Percentiles rank a stretch among this genome's conserved stretches.
These are phyloP conservation scores for Gila orcuttii DNA, from an alignment of 2,113 vertebrate species.

Conservation along the genomic window DNA sequence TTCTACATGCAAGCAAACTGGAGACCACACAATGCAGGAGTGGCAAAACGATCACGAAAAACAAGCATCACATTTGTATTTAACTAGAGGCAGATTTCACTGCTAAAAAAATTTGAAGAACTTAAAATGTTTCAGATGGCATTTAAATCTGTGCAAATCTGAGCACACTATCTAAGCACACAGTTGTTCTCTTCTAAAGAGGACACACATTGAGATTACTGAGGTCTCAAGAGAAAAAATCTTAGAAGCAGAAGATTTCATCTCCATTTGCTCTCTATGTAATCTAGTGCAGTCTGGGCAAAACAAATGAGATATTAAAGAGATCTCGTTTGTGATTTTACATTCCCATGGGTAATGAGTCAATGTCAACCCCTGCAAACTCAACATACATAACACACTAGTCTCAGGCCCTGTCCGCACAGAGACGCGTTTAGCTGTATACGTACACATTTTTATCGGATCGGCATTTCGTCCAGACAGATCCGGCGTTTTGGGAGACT, in stretches of 20 bases:
- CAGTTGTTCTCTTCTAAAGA: slow-evolving; percentile 1
- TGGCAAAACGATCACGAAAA: neutral
- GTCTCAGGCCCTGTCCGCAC: too few species aligned
- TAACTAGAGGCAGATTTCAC: neutral
- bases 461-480: too few species aligned
- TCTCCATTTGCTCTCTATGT: neutral
- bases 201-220: neutral
- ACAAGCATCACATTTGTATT: neutral
- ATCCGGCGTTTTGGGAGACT: too few species aligned
- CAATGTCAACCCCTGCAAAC: neutral
- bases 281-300: neutral
- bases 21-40: neutral
- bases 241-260: neutral
- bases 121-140: neutral
- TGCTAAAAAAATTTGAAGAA: neutral
- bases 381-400: neutral
- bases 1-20: neutral
- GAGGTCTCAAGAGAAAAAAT: neutral
- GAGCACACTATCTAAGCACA: too few species aligned
- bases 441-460: too few species aligned
- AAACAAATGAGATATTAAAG: slow-evolving; percentile 15
- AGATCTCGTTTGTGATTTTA: slow-evolving; percentile 13
- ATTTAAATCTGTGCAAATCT: neutral
- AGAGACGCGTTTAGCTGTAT: too few species aligned
- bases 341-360: neutral